phyloP scores from a whole-genome alignment of 2,888 invertebrate species.

The Plebejus argus region DNA sequence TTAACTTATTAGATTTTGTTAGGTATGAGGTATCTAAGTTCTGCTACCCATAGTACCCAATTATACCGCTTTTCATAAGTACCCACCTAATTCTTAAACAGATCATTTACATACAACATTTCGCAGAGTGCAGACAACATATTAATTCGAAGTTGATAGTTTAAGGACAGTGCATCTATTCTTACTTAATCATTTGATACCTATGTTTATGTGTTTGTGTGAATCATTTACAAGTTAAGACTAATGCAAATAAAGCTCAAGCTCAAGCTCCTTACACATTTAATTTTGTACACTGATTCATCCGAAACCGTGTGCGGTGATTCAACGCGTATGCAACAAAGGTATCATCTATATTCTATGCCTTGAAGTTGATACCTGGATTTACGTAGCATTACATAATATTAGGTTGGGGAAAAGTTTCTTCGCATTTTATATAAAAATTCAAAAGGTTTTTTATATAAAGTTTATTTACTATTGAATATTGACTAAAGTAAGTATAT shows the following conservation, averaged over 20 bases:
- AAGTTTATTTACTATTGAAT: no score
- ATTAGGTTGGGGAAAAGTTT: no score
- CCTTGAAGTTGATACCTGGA: not conserved
- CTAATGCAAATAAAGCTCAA: slow-evolving; percentile 26
- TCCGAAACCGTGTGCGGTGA: slow-evolving; percentile 19
- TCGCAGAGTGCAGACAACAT: no score
- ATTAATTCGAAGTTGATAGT: no score
- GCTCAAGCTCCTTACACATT: slow-evolving; percentile 18
- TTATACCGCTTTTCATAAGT: no score
- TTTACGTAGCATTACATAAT: not conserved
- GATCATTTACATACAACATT: no score
- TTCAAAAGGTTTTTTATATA: no score
- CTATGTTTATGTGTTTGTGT: not conserved
- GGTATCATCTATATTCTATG: slow-evolving; percentile 13
- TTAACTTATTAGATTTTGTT: not conserved
- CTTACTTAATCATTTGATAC: not conserved
- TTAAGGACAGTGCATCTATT: not conserved
- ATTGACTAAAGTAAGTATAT: no score
- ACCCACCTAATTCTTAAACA: no score
- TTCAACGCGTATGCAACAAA: slow-evolving; percentile 33
- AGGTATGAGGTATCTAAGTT: no score
- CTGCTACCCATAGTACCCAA: no score
- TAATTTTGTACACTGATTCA: slow-evolving; percentile 34
- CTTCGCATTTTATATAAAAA: no score
- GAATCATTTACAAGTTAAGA: slow-evolving; percentile 22